A percentile compares a stretch with the other conserved stretches of the same genome.
Conservation (phyloP, 2,113 vertebrate genomes). For the human (Homo sapiens) region DNA sequence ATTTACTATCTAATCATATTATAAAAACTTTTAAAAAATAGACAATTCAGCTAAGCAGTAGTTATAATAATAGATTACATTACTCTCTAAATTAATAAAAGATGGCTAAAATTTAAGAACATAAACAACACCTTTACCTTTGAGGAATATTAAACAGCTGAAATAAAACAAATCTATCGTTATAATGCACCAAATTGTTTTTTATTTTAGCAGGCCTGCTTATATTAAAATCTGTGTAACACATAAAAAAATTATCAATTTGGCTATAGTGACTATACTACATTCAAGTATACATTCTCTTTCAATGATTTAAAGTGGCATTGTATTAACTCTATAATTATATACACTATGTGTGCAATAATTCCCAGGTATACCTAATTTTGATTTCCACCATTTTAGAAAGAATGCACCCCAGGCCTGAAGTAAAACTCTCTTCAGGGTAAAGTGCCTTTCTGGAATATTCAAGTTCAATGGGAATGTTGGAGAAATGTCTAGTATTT, state of each 20-base stretch:
- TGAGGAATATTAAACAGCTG: slow-evolving; percentile 22
- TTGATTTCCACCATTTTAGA: slow-evolving; percentile 35
- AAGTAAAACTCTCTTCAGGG: background rate
- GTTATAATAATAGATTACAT: background rate
- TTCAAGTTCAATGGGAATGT: background rate
- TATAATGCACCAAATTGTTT: background rate
- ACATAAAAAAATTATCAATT: background rate
- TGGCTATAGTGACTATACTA: background rate
- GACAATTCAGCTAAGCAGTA: background rate
- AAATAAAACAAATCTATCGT: slow-evolving; percentile 14
- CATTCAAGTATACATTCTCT: background rate
- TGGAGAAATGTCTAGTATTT: background rate
- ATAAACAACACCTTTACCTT: background rate
- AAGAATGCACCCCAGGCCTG: background rate
- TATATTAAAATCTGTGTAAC: background rate
- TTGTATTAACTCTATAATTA: background rate
- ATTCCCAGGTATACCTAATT: background rate
- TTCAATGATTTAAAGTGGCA: background rate
- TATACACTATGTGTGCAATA: background rate
- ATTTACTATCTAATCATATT: background rate
- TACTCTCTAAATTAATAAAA: slow-evolving; percentile 35
- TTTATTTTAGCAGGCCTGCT: background rate
- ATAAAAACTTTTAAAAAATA: background rate
- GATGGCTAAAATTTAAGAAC: slow-evolving; percentile 1
- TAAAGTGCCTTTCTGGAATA: slow-evolving; percentile 1